Base-by-base conservation (phyloP, 2,113 vertebrate genomes). In the Pipa parva region DNA sequence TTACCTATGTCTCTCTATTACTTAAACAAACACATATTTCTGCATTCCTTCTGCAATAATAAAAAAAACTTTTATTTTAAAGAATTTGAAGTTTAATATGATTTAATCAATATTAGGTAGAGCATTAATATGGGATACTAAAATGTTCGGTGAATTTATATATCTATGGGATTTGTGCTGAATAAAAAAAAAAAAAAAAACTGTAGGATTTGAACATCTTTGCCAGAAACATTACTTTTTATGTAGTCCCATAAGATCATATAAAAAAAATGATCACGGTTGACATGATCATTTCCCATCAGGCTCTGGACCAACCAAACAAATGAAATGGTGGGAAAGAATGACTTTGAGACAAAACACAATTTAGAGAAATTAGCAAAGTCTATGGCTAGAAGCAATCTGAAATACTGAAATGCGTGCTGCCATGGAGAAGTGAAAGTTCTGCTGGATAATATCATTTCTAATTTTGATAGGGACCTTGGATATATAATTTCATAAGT, bases 241-340 rank as follows among this genome's bases (percentile, higher is more conserved):
- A 59, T 5, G 71, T 64, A 67, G 72, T 67, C 3, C 18, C 4
- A 24, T 63, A 46, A 68, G 65, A 69, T 33, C 65, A 69, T 69
- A 69, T 69, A 69, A 69, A 66, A 60, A 69, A 66, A 69, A 67
- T 51, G 51, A 69, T 57, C 51, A 60, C 60, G 65, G 31, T 60
- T 52, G 22, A 42, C 60, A 52, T 60, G 13, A 60, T 60, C 60
- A 69, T 48, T 60, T 60, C 48, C 48, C 65, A 69, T 52, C 65
- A 60, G 24, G 24, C 50, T 68, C 25, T 59, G 56, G 22, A 68
- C 37, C 17, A 64, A 28, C 21, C 20, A 27, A 68, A 48, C 46
- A 58, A 49, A 59, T 59, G 55, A 39, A 31, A 15, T 28, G n/a
- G 48, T 69, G 57, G 60, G 56, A 60, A 39, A 60, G 18, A 51